phyloP scores from a whole-genome alignment of 2,113 vertebrate species.

The Eulacestoma nigropectus region DNA sequence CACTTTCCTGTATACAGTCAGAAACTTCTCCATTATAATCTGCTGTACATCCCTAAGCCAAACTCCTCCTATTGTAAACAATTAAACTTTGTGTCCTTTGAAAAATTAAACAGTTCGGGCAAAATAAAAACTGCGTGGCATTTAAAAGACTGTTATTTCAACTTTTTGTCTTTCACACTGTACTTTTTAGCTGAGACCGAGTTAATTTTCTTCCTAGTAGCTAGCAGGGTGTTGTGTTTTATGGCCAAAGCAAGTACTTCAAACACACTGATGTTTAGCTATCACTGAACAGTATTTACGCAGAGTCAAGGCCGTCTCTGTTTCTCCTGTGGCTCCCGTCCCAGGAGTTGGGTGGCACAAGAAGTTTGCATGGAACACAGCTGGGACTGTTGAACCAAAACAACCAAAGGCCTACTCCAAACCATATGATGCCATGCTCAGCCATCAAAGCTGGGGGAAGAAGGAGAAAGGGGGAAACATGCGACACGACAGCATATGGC shows the following conservation, averaged over 20 bases:
- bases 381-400: background rate
- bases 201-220: background rate
- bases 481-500: accelerated
- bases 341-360: background rate
- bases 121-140: background rate
- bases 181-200: background rate
- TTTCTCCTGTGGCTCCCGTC: accelerated
- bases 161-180: background rate
- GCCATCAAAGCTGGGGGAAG: background rate
- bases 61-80: background rate
- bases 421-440: background rate
- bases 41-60: background rate
- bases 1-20: background rate
- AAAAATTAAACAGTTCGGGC: background rate
- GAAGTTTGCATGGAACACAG: background rate
- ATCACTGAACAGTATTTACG: accelerated
- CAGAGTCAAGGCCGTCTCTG: background rate
- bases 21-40: background rate
- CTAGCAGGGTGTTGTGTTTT: background rate
- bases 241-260: background rate
- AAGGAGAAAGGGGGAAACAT: background rate
- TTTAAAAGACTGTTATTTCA: background rate
- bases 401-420: background rate
- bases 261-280: background rate
- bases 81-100: background rate